A percentile compares a stretch with the other conserved stretches of the same genome.
Conservation (phyloP, 2,113 vertebrate genomes). For the Elaphurus davidianus region DNA sequence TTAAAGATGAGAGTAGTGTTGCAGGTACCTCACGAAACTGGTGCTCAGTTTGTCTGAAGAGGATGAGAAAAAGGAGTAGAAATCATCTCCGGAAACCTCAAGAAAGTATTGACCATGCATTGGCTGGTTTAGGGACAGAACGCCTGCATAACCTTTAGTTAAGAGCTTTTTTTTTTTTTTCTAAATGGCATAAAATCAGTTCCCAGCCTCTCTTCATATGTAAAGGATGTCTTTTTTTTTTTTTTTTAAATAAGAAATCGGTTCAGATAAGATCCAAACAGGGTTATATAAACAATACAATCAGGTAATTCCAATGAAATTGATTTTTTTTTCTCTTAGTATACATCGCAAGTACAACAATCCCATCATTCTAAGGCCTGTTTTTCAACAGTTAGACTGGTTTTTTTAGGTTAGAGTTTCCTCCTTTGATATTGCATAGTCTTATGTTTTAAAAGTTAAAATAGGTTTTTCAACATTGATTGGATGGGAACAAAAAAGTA, state of each 20-base stretch:
- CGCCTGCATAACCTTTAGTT: neutral
- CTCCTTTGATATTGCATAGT: conserved; percentile 16
- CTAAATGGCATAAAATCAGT: neutral
- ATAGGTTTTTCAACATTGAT: conserved; percentile 62
- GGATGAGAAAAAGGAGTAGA: neutral
- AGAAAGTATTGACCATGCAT: neutral
- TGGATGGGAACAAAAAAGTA: conserved; percentile 38
- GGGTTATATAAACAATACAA: neutral
- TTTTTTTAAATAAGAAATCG: neutral
- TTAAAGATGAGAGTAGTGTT: neutral
- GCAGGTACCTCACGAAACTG: neutral
- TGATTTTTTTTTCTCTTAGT: neutral
- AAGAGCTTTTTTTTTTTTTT: neutral
- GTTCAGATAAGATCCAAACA: neutral
- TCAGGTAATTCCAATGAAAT: neutral
- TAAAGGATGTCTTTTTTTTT: neutral
- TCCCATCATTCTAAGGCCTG: neutral
- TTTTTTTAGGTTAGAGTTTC: neutral
- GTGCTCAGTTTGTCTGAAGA: neutral
- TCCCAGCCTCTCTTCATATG: neutral
- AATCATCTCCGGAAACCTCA: neutral
- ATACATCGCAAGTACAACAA: neutral
- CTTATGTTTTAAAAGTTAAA: conserved; percentile 59
- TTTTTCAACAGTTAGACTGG: neutral
- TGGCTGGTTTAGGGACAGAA: neutral